Conservation (phyloP, 1,140 invertebrate species). For the Armadillidium nasatum region DNA sequence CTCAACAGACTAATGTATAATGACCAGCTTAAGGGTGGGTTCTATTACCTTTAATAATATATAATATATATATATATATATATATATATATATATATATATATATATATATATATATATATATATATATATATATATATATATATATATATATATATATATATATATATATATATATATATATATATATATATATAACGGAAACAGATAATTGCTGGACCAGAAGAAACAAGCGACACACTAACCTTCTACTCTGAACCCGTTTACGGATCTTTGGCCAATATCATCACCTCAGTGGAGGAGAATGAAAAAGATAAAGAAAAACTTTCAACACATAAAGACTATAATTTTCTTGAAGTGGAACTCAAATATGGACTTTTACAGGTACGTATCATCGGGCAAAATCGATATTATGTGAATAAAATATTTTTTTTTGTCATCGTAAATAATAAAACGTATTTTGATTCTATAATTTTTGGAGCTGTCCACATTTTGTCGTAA, state of each 20-base stretch:
- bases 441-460: no score
- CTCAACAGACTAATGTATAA: no score
- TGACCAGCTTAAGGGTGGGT: no score
- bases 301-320: constrained; percentile 47
- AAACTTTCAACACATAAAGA: constrained; percentile 53
- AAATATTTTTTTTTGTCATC: no score
- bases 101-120: no score
- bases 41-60: no score
- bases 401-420: no score
- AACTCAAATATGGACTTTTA: constrained; percentile 86
- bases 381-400: constrained; percentile 61
- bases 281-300: constrained; percentile 63
- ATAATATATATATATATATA: no score
- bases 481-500: no score
- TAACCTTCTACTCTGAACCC: constrained; percentile 88
- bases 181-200: neutral
- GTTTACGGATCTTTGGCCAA: constrained; percentile 82
- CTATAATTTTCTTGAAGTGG: constrained; percentile 82
- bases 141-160: constrained; percentile 3
- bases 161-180: neutral
- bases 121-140: neutral
- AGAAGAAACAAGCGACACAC: constrained; percentile 75
- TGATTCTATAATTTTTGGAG: no score
- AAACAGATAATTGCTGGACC: constrained; percentile 65
- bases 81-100: no score